These are phyloP conservation scores for Epistrophella euchroma DNA, from an alignment of 2,888 invertebrate species.

Conservation along the genomic window DNA sequence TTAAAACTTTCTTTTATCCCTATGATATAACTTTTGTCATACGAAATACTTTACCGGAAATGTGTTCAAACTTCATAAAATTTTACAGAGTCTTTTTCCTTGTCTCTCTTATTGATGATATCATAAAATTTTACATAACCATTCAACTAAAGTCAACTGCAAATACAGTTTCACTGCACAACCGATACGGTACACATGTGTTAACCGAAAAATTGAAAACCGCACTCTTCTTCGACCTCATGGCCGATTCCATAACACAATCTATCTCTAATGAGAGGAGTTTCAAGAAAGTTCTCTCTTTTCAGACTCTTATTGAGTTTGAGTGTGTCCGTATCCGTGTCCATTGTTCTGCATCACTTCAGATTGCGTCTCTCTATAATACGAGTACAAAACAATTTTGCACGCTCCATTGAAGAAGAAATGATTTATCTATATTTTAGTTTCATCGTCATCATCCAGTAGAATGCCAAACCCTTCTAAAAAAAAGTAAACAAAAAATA, in stretches of 20 bases:
- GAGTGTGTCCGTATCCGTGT: background rate
- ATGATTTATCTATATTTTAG: constrained; percentile 70
- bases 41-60: background rate
- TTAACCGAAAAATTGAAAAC: background rate
- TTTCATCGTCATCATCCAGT: constrained; percentile 2
- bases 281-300: constrained; percentile 4
- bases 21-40: background rate
- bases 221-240: background rate
- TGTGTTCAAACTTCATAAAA: background rate
- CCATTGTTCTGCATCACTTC: constrained; percentile 68
- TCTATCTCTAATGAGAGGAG: constrained; percentile 41
- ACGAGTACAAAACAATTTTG: constrained; percentile 58
- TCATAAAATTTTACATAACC: constrained; percentile 24
- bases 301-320: background rate
- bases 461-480: constrained; percentile 67
- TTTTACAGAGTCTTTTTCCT: background rate
- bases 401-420: constrained; percentile 75
- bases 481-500: constrained; percentile 50
- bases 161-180: background rate
- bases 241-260: background rate
- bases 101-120: background rate
- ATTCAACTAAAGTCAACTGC: background rate
- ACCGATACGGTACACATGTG: constrained; percentile 14
- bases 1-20: no score
- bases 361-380: constrained; percentile 55